Evolutionary conservation across 1,140 invertebrate species (phyloP).

Genomic region (Pseudomyrmex dendroicus): DNA sequence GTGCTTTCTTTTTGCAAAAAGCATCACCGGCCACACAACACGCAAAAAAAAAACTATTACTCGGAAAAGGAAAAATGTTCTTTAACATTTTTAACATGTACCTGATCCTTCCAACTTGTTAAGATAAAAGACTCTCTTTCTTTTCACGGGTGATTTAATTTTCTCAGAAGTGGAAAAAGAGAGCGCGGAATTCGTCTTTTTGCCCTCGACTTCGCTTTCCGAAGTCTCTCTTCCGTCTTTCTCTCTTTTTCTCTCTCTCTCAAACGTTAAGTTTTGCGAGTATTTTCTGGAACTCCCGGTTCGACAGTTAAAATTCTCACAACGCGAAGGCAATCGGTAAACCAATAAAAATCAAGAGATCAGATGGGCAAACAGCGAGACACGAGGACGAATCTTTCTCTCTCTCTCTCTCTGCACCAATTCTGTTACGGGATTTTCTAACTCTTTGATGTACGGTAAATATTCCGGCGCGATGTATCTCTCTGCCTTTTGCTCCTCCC

Average conservation of each 20-base stretch:
- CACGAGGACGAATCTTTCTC: constrained; percentile 25
- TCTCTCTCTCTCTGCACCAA: constrained; percentile 31
- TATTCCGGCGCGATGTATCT: constrained; percentile 53
- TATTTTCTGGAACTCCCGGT: neutral
- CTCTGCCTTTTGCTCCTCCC: neutral
- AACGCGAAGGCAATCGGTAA: constrained; percentile 58
- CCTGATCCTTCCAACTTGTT: constrained; percentile 4
- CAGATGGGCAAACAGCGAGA: constrained; percentile 63
- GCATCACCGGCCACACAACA: neutral
- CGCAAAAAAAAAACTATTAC: neutral
- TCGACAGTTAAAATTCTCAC: constrained; percentile 66
- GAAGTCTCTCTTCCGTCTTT: neutral
- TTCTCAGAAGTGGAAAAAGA: constrained; percentile 33
- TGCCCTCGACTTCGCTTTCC: neutral
- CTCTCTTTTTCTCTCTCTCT: too few relatives aligned
- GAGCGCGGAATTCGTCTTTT: neutral
- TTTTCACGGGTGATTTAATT: constrained; percentile 27
- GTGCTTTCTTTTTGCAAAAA: neutral
- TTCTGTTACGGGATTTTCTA: constrained; percentile 63
- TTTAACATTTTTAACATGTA: constrained; percentile 12
- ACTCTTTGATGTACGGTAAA: constrained; percentile 72
- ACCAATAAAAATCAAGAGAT: constrained; percentile 74
- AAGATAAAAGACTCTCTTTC: constrained; percentile 7
- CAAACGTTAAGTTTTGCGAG: constrained; percentile 16
- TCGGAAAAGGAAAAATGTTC: neutral